Conservation (phyloP, 2,888 invertebrate species). For the Autographa gamma region DNA sequence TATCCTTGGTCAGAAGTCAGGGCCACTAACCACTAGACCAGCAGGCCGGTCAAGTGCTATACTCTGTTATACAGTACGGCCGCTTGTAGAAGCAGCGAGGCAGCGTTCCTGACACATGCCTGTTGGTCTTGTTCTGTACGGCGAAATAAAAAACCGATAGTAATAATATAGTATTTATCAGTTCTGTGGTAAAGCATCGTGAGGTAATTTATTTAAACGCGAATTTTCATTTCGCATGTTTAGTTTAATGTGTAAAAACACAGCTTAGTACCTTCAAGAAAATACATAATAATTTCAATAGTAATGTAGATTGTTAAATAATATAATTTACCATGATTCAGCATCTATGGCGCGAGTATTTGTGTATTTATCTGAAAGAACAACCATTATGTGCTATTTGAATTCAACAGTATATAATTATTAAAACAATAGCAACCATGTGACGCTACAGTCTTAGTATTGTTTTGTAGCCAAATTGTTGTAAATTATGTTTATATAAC, state of each 20-base stretch:
- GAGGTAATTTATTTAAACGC: too few relatives aligned
- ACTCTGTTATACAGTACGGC: too few relatives aligned
- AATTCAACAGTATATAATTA: slow-evolving; percentile 20
- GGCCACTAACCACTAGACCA: too few relatives aligned
- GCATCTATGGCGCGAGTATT: background rate
- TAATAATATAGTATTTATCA: too few relatives aligned
- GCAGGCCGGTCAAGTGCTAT: too few relatives aligned
- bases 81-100: too few relatives aligned
- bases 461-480: background rate
- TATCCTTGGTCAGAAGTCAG: too few relatives aligned
- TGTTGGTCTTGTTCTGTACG: too few relatives aligned
- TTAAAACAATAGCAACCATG: slow-evolving; percentile 12
- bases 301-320: background rate
- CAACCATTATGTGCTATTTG: slow-evolving; percentile 28
- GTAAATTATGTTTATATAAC: background rate
- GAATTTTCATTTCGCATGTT: too few relatives aligned
- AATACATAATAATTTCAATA: background rate
- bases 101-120: too few relatives aligned
- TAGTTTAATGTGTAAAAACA: background rate
- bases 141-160: too few relatives aligned
- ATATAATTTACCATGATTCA: background rate
- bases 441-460: slow-evolving; percentile 27
- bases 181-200: too few relatives aligned
- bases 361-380: slow-evolving; percentile 12
- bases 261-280: background rate